Evolutionary conservation across 1,140 invertebrate genomes (phyloP).

Genomic region (Heliconius himera): DNA sequence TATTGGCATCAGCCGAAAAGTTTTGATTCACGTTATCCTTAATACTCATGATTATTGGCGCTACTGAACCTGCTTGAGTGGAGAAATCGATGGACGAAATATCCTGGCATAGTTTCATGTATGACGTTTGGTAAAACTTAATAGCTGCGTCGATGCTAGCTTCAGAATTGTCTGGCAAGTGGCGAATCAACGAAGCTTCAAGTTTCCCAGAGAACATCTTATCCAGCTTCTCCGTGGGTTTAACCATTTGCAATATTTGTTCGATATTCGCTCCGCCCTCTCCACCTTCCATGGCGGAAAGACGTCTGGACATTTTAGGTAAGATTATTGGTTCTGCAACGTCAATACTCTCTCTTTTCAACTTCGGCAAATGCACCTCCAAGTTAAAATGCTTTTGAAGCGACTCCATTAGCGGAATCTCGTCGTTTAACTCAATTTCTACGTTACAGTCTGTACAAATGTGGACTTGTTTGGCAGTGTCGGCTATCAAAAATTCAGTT

Average conservation of each 20-base stretch:
- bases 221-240: slow-evolving; percentile 63
- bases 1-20: slow-evolving; percentile 66
- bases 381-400: slow-evolving; percentile 71
- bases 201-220: slow-evolving; percentile 58
- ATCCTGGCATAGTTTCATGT: slow-evolving; percentile 62
- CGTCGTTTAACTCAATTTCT: slow-evolving; percentile 71
- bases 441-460: slow-evolving; percentile 74
- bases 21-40: slow-evolving; percentile 77
- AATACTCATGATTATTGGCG: slow-evolving; percentile 77
- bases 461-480: slow-evolving; percentile 69
- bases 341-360: slow-evolving; percentile 72
- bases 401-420: slow-evolving; percentile 72
- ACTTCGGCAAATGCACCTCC: slow-evolving; percentile 66
- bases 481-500: slow-evolving; percentile 56
- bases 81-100: slow-evolving; percentile 63
- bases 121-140: slow-evolving; percentile 60
- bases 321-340: slow-evolving; percentile 68
- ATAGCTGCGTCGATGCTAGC: slow-evolving; percentile 63
- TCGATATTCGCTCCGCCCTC: slow-evolving; percentile 61
- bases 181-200: slow-evolving; percentile 54
- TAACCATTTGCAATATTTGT: slow-evolving; percentile 57
- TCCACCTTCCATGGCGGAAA: slow-evolving; percentile 66
- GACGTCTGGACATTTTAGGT: slow-evolving; percentile 70
- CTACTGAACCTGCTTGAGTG: slow-evolving; percentile 64
- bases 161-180: slow-evolving; percentile 70